A percentile compares a stretch with the other conserved stretches of the same genome.
phyloP scores from a whole-genome alignment of 2,888 invertebrate genomes.

The Lacanobia wlatinum region DNA sequence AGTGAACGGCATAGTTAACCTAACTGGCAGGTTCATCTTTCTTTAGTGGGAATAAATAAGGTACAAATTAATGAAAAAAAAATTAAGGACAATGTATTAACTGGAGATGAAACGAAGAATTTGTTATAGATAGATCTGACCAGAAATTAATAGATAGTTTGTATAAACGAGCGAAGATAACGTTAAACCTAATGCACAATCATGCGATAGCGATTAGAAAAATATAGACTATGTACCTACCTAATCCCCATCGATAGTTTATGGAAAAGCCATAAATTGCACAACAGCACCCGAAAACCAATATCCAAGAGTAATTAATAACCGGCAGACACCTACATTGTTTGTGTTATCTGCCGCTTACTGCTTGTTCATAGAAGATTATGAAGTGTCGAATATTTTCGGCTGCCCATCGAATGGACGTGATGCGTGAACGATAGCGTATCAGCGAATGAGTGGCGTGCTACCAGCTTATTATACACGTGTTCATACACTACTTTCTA shows the following conservation, averaged over 20 bases:
- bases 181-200: not conserved
- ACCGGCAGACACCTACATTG: not conserved
- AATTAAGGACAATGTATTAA: not conserved
- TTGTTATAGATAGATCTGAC: not conserved
- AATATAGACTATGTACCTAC: too few species aligned
- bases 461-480: not conserved
- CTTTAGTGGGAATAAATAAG: too few species aligned
- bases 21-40: not conserved
- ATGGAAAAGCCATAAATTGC: not conserved
- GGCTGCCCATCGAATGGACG: not conserved
- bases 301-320: slow-evolving; percentile 3
- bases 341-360: not conserved
- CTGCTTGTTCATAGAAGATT: slow-evolving; percentile 11
- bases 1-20: not conserved
- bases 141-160: not conserved
- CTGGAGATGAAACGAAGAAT: too few species aligned
- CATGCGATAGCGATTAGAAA: too few species aligned
- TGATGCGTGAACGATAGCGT: slow-evolving; percentile 34
- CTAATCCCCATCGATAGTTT: not conserved
- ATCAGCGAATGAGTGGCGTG: slow-evolving; percentile 10
- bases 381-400: slow-evolving; percentile 13
- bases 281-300: slow-evolving; percentile 3
- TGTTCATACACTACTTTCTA: not conserved
- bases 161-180: not conserved
- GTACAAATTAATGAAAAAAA: not conserved